Evolutionary conservation across 2,888 invertebrate species (phyloP).

Genomic region (Agrilus cyanescens): DNA sequence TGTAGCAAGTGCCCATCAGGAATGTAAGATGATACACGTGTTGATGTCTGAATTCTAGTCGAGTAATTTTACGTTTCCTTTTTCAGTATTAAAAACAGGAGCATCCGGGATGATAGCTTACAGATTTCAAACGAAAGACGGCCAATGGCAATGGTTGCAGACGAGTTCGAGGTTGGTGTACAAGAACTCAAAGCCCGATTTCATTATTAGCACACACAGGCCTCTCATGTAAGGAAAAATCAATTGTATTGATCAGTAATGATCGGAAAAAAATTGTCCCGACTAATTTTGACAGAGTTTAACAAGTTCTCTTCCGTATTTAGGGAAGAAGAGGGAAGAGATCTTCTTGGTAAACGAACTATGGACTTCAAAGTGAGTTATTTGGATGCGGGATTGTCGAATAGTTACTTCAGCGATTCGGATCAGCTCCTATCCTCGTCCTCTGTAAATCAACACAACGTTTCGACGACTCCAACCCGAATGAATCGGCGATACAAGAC

Average conservation of each 20-base stretch:
- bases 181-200: constrained; percentile 99
- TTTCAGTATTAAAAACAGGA: constrained; percentile 92
- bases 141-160: constrained; percentile 96
- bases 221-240: constrained; percentile 78
- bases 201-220: constrained; percentile 96
- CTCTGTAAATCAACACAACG: constrained; percentile 36
- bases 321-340: constrained; percentile 98
- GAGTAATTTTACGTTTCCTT: constrained; percentile 2
- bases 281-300: constrained; percentile 1
- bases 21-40: constrained; percentile 58
- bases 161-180: constrained; percentile 94
- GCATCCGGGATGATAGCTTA: constrained; percentile 99
- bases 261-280: background rate
- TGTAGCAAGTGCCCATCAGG: constrained; percentile 97
- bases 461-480: constrained; percentile 60
- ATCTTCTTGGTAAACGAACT: constrained; percentile 91
- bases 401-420: constrained; percentile 78
- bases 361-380: constrained; percentile 99
- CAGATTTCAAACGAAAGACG: constrained; percentile 88
- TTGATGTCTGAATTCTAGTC: background rate
- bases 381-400: constrained; percentile 84
- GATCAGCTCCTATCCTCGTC: constrained; percentile 60
- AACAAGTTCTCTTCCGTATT: constrained; percentile 18
- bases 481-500: constrained; percentile 87
- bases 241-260: background rate